Conservation (phyloP, 2,797 vertebrate genomes). For the Momotus momota region DNA sequence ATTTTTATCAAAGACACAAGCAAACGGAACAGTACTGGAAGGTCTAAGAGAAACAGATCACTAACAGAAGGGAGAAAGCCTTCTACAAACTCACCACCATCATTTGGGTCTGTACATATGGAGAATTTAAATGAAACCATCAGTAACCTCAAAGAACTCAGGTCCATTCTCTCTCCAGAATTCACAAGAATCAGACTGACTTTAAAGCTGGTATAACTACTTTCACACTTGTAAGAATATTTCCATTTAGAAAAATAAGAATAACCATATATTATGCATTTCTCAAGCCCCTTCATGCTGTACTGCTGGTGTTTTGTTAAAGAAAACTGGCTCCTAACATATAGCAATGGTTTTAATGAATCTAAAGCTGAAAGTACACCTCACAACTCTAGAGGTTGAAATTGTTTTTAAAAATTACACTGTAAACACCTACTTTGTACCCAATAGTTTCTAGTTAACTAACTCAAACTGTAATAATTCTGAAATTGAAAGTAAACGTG, state of each 20-base stretch:
- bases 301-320: neutral
- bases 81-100: neutral
- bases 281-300: neutral
- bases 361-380: neutral
- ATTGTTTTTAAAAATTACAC: neutral
- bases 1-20: neutral
- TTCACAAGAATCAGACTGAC: neutral
- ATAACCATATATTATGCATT: neutral
- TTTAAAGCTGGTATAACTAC: neutral
- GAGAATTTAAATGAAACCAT: neutral
- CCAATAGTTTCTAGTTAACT: neutral
- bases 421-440: neutral
- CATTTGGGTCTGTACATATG: neutral
- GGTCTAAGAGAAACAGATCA: neutral
- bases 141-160: neutral
- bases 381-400: neutral
- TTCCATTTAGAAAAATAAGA: neutral
- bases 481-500: neutral
- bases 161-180: too few species aligned
- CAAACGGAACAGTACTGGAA: neutral
- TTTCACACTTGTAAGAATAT: neutral
- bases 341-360: neutral
- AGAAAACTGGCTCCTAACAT: neutral
- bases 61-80: neutral
- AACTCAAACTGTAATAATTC: neutral